These are phyloP conservation scores for Cheumatopsyche charites DNA, from an alignment of 1,140 invertebrate species.

Conservation along the genomic window DNA sequence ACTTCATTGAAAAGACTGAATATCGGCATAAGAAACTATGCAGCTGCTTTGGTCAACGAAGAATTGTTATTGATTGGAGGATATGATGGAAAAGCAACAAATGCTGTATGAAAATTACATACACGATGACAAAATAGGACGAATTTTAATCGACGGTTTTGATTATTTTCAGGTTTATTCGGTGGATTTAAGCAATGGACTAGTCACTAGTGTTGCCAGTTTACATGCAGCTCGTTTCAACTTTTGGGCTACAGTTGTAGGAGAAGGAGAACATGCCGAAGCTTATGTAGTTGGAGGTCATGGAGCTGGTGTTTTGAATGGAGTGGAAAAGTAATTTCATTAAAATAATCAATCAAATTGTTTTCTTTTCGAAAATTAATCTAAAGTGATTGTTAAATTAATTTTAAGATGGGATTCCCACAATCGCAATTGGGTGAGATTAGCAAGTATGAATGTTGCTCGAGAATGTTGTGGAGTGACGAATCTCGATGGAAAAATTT, in stretches of 20 bases:
- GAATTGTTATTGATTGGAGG: background rate
- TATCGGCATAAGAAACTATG: background rate
- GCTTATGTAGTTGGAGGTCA: background rate
- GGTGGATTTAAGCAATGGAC: background rate
- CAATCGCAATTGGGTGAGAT: background rate
- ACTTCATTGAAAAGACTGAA: background rate
- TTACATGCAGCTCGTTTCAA: background rate
- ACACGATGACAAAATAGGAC: background rate
- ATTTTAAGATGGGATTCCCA: background rate
- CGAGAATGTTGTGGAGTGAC: background rate
- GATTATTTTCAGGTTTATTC: background rate
- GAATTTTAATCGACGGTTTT: background rate
- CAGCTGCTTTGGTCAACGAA: background rate
- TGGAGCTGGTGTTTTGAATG: background rate
- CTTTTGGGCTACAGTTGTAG: background rate
- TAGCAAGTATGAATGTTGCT: background rate
- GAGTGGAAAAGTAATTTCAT: background rate
- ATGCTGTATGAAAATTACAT: conserved; percentile 3
- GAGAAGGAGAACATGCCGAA: background rate
- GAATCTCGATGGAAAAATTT: background rate
- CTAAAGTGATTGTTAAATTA: background rate
- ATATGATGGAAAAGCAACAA: background rate
- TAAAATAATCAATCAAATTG: background rate
- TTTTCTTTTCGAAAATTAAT: background rate
- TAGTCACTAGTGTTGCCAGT: background rate